A percentile compares a stretch with the other conserved stretches of the same genome.
These are phyloP conservation scores for Sphaerodactylus townsendi DNA, from an alignment of 2,113 vertebrate genomes.

Conservation along the genomic window DNA sequence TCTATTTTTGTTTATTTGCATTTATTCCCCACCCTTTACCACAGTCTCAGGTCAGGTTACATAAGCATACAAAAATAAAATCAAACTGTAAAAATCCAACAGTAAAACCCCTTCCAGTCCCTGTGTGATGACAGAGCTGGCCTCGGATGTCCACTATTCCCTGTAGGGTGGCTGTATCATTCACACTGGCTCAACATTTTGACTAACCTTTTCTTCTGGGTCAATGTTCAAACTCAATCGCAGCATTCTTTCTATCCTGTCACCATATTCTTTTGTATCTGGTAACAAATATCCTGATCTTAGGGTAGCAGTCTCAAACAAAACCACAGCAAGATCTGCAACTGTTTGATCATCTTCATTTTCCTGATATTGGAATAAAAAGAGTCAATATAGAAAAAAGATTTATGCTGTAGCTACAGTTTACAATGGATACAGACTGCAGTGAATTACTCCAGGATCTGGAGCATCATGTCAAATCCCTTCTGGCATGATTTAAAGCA, in stretches of 20 bases:
- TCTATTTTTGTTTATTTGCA: no score
- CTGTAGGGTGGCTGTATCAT: no score
- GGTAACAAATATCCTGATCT: conserved; percentile 92
- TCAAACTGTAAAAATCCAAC: no score
- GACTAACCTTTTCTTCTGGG: conserved; percentile 85
- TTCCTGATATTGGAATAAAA: conserved; percentile 68
- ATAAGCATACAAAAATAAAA: no score
- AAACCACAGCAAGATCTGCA: conserved; percentile 91
- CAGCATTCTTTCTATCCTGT: conserved; percentile 98
- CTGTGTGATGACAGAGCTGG: no score
- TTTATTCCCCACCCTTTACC: no score
- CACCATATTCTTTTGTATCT: conserved; percentile 94
- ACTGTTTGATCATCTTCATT: conserved; percentile 92
- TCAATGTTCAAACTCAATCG: conserved; percentile 93
- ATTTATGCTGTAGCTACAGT: not conserved
- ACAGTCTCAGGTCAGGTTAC: no score
- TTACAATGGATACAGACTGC: not conserved
- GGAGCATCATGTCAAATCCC: not conserved
- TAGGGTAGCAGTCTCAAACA: conserved; percentile 95
- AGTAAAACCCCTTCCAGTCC: no score
- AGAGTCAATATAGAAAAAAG: not conserved
- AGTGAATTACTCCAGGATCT: not conserved
- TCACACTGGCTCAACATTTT: not conserved
- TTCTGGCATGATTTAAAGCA: not conserved
- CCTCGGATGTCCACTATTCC: no score